Evolutionary conservation across 2,888 invertebrate genomes (phyloP), one percentile per base, ranked within the genome.

Genomic region (Zootermopsis nevadensis): DNA sequence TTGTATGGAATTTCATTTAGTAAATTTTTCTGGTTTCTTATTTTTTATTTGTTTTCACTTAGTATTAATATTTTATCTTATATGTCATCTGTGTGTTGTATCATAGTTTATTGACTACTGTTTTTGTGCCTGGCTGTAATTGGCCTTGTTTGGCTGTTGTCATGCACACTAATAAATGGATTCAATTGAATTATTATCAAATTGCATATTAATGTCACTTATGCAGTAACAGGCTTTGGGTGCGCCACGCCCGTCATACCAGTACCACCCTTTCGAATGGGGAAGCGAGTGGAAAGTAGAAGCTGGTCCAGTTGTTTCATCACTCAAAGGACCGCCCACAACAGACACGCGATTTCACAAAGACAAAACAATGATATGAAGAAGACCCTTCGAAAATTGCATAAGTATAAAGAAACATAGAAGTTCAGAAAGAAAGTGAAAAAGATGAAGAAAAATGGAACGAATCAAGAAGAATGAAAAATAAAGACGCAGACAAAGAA

Each of bases 231-330:
- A 27, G 27, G 4, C 3, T 19, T 19, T 10, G 19, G 31, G 2
- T 33, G 33, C 22, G 33, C 69, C 69, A 69, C 69, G 69, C 69
- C 69, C 69, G 69, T 69, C 33, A 69, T 33, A 33, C 10, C 22
- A 31, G 33, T 12, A 33, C 69, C 69, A 31, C 31, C 69, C 22
- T 19, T 31, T 27, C 12, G 60, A 24, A 31, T 10, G 69, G 69
- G n/a, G 48, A 1, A 19, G 19, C 1, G 48, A 48, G 0, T 48
- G 3, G 15, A 19, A 48, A 27, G 19, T 15, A 4, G 66, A 6
- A 66, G 27, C 66, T 66, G 66, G 66, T 12, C 66, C 27, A 66
- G 66, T 66, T 66, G 27, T 66, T 66, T 27, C n/a, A 66, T 8
- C 27, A 19, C 27, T 66, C 10, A 2, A 27, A 66, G 4, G 15